Conservation (phyloP, 2,888 invertebrate species). For the Bedellia somnulentella region DNA sequence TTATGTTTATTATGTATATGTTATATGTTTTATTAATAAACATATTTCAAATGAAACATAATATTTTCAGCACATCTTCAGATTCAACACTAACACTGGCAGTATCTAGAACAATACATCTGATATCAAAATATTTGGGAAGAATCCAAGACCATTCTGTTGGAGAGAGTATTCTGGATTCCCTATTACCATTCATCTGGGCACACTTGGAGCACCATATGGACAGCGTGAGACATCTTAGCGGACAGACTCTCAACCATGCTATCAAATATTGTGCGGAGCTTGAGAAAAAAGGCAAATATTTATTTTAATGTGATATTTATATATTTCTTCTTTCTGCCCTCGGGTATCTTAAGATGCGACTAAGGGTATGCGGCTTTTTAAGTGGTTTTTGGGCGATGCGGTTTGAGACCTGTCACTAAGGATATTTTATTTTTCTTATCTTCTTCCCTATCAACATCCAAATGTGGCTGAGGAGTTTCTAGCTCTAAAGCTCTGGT, state of each 20-base stretch:
- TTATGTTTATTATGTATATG: too few species aligned
- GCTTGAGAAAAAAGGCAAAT: constrained; percentile 25
- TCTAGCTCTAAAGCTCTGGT: too few species aligned
- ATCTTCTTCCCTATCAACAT: too few species aligned
- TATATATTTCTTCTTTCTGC: too few species aligned
- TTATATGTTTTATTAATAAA: too few species aligned
- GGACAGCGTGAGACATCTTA: constrained; percentile 66
- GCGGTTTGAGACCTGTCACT: too few species aligned
- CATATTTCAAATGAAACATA: too few species aligned
- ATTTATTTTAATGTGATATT: not conserved
- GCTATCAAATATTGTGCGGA: constrained; percentile 23
- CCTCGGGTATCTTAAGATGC: too few species aligned
- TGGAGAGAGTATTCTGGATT: constrained; percentile 15
- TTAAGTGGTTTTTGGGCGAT: too few species aligned
- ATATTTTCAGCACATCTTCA: constrained; percentile 26
- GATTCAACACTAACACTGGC: constrained; percentile 26
- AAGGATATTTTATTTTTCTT: too few species aligned
- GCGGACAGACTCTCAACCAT: constrained; percentile 40
- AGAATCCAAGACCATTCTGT: constrained; percentile 5
- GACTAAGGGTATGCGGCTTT: too few species aligned
- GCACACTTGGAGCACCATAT: constrained; percentile 64
- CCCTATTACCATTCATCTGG: constrained; percentile 45
- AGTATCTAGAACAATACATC: constrained; percentile 27
- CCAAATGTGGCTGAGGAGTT: too few species aligned
- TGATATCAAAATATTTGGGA: constrained; percentile 22